A percentile compares a stretch with the other conserved stretches of the same genome.
Evolutionary conservation across 2,888 invertebrate species (phyloP).

Genomic region (Agrotis puta): DNA sequence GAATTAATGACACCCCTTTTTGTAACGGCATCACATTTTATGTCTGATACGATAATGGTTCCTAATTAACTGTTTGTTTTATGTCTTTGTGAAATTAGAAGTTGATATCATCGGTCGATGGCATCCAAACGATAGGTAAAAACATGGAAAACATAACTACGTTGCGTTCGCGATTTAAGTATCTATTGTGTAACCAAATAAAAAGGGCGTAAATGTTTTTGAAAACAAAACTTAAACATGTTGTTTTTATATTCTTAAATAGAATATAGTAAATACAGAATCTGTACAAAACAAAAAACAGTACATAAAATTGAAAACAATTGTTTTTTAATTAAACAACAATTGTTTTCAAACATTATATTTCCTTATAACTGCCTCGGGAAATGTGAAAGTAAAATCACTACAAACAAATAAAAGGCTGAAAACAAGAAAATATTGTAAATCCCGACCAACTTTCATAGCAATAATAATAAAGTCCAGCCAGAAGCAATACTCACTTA

Average conservation of each 20-base stretch:
- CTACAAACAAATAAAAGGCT: neutral
- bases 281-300: neutral
- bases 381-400: neutral
- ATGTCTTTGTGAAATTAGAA: slow-evolving; percentile 8
- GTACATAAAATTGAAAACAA: too few species aligned
- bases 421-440: neutral
- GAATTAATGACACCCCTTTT: slow-evolving; percentile 67
- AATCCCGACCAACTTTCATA: slow-evolving; percentile 20
- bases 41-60: slow-evolving; percentile 51
- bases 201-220: too few species aligned
- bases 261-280: too few species aligned
- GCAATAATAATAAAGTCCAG: slow-evolving; percentile 8
- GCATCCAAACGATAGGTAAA: neutral
- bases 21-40: slow-evolving; percentile 61
- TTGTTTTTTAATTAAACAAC: too few species aligned
- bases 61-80: slow-evolving; percentile 48
- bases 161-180: neutral
- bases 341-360: too few species aligned
- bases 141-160: neutral
- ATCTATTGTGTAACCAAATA: too few species aligned
- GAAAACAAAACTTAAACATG: neutral
- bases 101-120: neutral
- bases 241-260: too few species aligned
- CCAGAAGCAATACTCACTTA: slow-evolving; percentile 15
- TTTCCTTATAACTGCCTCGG: too few species aligned